A percentile compares a stretch with the other conserved stretches of the same genome.
Evolutionary conservation across 2,888 invertebrate species (phyloP).

Genomic region (Eilema caniola): DNA sequence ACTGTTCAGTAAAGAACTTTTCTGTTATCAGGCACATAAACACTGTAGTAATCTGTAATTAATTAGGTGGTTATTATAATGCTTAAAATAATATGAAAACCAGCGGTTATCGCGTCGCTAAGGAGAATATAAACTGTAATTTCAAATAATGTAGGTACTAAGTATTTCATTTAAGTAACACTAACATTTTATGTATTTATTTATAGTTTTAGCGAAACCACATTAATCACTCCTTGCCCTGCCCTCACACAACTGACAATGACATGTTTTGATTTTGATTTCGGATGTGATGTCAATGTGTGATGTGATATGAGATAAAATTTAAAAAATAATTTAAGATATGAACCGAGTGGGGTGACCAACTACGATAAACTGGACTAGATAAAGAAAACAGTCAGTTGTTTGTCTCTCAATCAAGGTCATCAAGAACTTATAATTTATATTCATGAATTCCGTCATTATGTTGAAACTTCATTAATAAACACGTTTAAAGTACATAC

Average conservation of each 20-base stretch:
- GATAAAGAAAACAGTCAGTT: conserved; percentile 55
- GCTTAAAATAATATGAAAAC: background rate
- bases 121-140: background rate
- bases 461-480: background rate
- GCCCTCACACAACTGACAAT: conserved; percentile 5
- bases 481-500: background rate
- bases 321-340: background rate
- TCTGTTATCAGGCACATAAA: conserved; percentile 1
- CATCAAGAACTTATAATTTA: conserved; percentile 47
- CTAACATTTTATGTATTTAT: background rate
- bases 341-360: conserved; percentile 38
- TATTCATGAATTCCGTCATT: background rate
- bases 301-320: background rate
- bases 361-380: conserved; percentile 52
- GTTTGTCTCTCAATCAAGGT: conserved; percentile 62
- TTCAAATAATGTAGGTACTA: background rate
- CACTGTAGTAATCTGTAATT: background rate
- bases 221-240: background rate
- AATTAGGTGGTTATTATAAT: background rate
- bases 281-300: too few relatives aligned
- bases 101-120: background rate
- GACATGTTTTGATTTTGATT: conserved; percentile 4
- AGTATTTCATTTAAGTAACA: background rate
- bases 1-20: background rate
- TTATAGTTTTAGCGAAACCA: background rate